Percentiles rank a stretch among this genome's conserved stretches.
Conservation (phyloP, 2,113 vertebrate species). For the Phrynosoma platyrhinos region DNA sequence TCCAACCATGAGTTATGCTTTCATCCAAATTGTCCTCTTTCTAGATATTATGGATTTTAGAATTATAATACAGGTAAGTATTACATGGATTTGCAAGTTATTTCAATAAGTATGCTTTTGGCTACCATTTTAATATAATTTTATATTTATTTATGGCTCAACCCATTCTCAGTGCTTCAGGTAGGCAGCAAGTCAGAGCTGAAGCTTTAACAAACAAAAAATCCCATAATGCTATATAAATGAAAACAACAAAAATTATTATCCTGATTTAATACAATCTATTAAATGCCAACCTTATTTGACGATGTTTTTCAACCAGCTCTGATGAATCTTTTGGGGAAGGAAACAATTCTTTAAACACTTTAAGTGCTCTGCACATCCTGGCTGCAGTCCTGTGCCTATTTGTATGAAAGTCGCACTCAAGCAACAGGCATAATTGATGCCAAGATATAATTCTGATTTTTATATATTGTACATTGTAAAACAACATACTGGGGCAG, state of each 20-base stretch:
- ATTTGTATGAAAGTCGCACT: neutral
- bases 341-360: neutral
- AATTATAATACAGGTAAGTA: constrained; percentile 66
- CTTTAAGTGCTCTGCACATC: neutral
- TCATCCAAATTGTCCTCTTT: constrained; percentile 67
- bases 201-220: neutral
- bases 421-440: neutral
- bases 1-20: constrained; percentile 67
- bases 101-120: constrained; percentile 61
- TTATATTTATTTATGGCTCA: neutral
- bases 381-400: neutral
- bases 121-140: neutral
- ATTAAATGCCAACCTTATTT: neutral
- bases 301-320: neutral
- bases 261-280: neutral
- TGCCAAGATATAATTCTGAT: neutral
- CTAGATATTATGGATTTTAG: constrained; percentile 67
- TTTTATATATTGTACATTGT: neutral
- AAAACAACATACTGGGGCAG: neutral
- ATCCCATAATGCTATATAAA: neutral
- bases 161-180: neutral
- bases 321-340: neutral
- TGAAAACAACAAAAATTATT: neutral
- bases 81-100: constrained; percentile 58
- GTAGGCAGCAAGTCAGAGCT: neutral